Conservation (phyloP, 2,797 vertebrate species). For the Liparis tanakae region DNA sequence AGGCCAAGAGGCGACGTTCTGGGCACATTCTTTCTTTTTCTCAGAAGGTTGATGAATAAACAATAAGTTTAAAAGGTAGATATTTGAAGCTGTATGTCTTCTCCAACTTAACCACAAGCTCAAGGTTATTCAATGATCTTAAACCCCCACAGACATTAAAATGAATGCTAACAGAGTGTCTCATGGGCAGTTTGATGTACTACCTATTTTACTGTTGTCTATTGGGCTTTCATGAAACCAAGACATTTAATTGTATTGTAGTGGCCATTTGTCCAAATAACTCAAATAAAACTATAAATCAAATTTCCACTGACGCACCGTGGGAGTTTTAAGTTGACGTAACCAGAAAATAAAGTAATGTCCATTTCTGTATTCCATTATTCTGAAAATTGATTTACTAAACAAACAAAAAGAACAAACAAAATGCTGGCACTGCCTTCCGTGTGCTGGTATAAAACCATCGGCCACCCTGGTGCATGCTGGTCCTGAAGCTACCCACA, state of each 20-base stretch:
- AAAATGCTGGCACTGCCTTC: too few species aligned
- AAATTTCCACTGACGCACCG: too few species aligned
- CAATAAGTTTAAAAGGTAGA: slow-evolving; percentile 5
- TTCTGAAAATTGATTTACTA: too few species aligned
- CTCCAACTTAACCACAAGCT: slow-evolving; percentile 2
- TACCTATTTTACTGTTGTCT: background rate
- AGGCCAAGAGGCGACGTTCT: slow-evolving; percentile 18
- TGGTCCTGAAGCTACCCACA: too few species aligned
- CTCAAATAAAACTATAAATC: too few species aligned
- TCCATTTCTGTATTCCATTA: too few species aligned
- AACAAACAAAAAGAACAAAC: too few species aligned
- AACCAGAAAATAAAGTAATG: too few species aligned
- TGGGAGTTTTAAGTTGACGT: too few species aligned
- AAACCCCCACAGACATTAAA: background rate
- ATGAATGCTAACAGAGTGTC: slow-evolving; percentile 12
- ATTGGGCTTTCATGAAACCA: background rate
- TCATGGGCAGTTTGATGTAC: background rate
- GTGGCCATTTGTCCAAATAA: too few species aligned
- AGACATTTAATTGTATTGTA: background rate
- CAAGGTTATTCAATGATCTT: slow-evolving; percentile 31
- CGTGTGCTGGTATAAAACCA: too few species aligned
- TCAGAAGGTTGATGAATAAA: slow-evolving; percentile 6
- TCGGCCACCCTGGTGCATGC: too few species aligned
- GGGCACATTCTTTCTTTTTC: background rate
- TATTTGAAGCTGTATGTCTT: slow-evolving; percentile 8